Evolutionary conservation across 2,113 vertebrate species (phyloP).

Genomic region (Ibidorhyncha struthersii): DNA sequence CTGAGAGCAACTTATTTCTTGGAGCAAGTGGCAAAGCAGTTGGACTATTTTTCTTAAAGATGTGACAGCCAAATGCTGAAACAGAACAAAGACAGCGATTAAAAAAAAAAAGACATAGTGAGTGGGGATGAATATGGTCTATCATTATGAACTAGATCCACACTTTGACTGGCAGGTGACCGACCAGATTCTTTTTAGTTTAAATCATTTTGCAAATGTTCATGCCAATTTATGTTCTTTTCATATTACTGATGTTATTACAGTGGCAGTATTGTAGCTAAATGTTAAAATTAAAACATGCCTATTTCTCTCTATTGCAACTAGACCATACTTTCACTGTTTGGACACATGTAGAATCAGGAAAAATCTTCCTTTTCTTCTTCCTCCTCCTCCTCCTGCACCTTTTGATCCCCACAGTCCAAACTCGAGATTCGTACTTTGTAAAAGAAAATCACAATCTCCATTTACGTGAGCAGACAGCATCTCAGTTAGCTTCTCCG

Average conservation of each 20-base stretch:
- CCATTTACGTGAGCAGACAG: neutral
- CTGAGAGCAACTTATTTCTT: slow-evolving; percentile 16
- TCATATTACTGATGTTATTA: neutral
- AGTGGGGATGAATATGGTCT: neutral
- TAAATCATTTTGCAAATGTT: neutral
- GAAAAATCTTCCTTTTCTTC: neutral
- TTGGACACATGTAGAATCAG: neutral
- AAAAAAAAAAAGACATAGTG: neutral
- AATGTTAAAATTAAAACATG: neutral
- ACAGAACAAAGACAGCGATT: slow-evolving; percentile 14
- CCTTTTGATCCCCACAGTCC: neutral
- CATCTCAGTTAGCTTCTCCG: neutral
- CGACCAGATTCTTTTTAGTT: neutral
- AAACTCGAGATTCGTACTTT: neutral
- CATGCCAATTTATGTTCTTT: neutral
- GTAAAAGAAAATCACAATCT: neutral
- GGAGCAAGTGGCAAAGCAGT: slow-evolving; percentile 42
- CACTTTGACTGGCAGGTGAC: slow-evolving; percentile 12
- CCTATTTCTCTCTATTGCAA: neutral
- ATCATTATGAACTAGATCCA: neutral
- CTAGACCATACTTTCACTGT: neutral
- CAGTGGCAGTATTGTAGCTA: neutral
- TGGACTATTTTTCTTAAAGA: slow-evolving; percentile 45
- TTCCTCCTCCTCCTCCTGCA: neutral
- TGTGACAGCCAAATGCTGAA: slow-evolving; percentile 46